Percentiles rank a stretch among this genome's conserved stretches.
These are phyloP conservation scores for Cheirogaleus major DNA, from an alignment of 2,797 vertebrate genomes.

Conservation along the genomic window DNA sequence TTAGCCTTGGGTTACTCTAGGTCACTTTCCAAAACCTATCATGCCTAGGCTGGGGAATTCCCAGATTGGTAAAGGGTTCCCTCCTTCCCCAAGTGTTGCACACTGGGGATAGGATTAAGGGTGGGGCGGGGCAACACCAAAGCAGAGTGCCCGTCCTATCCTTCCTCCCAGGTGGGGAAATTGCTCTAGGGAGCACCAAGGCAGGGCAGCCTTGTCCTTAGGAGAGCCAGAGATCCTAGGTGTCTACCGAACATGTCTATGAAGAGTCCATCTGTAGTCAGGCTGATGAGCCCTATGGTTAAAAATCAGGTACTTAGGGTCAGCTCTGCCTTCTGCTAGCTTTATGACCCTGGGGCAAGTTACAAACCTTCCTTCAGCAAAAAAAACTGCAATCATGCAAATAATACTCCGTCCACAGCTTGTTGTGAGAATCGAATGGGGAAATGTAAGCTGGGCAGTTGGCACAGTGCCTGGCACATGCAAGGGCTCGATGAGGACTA, in stretches of 20 bases:
- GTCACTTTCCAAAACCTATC: too few relatives aligned
- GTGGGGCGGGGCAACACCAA: too few relatives aligned
- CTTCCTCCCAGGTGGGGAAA: too few relatives aligned
- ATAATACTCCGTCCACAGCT: neutral
- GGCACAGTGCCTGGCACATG: neutral
- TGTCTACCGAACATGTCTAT: neutral
- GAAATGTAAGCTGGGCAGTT: neutral
- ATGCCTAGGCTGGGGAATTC: too few relatives aligned
- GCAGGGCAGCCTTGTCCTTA: too few relatives aligned
- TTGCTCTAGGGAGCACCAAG: too few relatives aligned
- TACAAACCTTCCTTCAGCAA: neutral
- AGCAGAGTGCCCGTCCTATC: too few relatives aligned
- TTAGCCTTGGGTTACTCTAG: too few relatives aligned
- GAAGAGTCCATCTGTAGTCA: neutral
- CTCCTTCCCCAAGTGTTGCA: too few relatives aligned
- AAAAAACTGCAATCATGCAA: conserved; percentile 31
- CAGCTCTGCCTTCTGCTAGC: neutral
- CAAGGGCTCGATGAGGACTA: neutral
- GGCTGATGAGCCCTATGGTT: neutral
- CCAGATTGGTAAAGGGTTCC: too few relatives aligned
- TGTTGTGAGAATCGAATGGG: neutral
- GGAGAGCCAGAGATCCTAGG: too few relatives aligned
- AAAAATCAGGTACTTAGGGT: neutral
- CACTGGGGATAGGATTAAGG: too few relatives aligned
- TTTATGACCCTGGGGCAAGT: neutral